Base-by-base conservation (phyloP, 2,113 vertebrate species). In the Blennius ocellaris region DNA sequence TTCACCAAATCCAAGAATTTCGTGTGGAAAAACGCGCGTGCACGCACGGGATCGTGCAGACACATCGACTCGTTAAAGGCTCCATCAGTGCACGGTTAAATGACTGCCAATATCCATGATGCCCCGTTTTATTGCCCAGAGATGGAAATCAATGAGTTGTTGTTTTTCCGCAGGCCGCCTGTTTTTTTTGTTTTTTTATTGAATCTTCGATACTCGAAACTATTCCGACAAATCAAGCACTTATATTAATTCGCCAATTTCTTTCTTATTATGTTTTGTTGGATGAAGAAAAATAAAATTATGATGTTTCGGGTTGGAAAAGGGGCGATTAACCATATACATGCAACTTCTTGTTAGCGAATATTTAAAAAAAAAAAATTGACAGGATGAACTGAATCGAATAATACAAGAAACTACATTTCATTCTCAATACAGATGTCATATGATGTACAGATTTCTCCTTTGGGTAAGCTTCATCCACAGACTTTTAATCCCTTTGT, bases 31-130 rank as follows among this genome's bases (percentile, higher is more conserved):
- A 30, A 11, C 11, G 10, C 40, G 56, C 16, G 57, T 1, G 6
- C 14, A 38, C 52, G 59, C 17, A 11, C 41, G 45, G 17, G 14
- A 37, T 15, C 17, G 7, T 14, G 17, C 10, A 69, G 39, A 59
- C 38, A 59, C 68, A 81, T 87, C 76, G 84, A 89, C 66, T 56
- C 73, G 63, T 66, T 75, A 78, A 77, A 52, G 11, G 49, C 6
- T 56, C 49, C 72, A 66, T 85, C 73, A 66, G 14, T 62, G 15
- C 62, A 30, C 60, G 36, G 37, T 79, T 80, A 78, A 87, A 81
- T 76, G 64, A 16, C 73, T 81, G 84, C 72, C 83, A 77, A 83
- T 82, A 82, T 5, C 38, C 12, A 8, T 50, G 21, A 76, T 69
- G 72, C 17, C 11, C 37, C 56, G n/a, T 41, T 47, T 40, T 66